Base-by-base conservation (phyloP, 2,797 vertebrate genomes). In the Helarctos malayanus region DNA sequence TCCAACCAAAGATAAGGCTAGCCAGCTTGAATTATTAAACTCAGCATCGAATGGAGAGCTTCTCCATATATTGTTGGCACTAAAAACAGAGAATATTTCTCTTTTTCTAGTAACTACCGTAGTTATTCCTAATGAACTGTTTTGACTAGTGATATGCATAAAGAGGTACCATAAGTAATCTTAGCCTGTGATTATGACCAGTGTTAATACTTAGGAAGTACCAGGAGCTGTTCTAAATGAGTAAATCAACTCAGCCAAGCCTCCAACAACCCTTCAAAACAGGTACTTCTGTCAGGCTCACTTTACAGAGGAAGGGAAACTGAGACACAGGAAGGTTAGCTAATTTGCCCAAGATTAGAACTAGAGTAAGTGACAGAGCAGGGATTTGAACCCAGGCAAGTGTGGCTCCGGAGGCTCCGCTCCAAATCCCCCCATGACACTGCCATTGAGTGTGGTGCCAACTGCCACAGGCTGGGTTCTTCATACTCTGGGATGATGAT, bases 1-100 rank as follows among this genome's bases (percentile, higher is more conserved):
- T 47, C 54, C 47, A 54, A 56, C 21, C 13, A 1, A 93, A 47
- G 45, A 59, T 75, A 69, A 65, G 38, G 9, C 65, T 76, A 25
- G 27, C 16, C 63, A 54, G 54, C 35, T 85, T 84, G 91, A 54
- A 49, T 56, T 35, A 79, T 47, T 78, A 63, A 93, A 93, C 23
- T 41, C 21, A 61, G 45, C 85, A 47, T 3, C 19, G 69, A 59
- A 78, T 69, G 41, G 32, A n/a, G 52, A 29, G 35, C 45, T 56
- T 32, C 12, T 63, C 35, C 7, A 32, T 27, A 15, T 32, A 61
- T 14, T 56, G 29, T 18, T 56, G 13, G 54, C 56, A 38, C 47
- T 56, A 45, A 93, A 5, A 73, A 73, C 65, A 59, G 27, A 54
- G 71, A 27, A n/a, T 12, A 19, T 3, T 63, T 54, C 21, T 45